Conservation (phyloP, 2,113 vertebrate species). For the Castor canadensis region DNA sequence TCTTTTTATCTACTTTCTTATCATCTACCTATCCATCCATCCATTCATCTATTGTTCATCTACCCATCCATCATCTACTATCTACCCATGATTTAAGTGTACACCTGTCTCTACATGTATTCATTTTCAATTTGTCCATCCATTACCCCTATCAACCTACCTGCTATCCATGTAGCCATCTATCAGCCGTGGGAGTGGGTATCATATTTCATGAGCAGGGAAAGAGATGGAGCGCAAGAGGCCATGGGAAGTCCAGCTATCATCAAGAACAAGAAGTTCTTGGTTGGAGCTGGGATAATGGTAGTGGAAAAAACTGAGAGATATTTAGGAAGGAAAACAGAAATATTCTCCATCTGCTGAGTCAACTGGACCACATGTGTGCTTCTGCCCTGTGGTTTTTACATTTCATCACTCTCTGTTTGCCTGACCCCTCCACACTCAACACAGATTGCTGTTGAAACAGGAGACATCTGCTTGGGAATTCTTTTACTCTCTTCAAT, state of each 20-base stretch:
- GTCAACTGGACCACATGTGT: rapidly evolving
- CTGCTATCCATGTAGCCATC: neutral
- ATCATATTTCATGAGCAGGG: neutral
- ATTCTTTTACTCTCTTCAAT: neutral
- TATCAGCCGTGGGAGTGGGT: neutral
- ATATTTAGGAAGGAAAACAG: neutral
- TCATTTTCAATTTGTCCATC: too few species aligned
- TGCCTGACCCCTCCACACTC: neutral
- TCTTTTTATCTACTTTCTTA: neutral
- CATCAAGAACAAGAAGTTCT: neutral
- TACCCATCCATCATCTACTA: neutral
- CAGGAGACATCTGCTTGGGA: neutral
- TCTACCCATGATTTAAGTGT: neutral
- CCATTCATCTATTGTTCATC: neutral
- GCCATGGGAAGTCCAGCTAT: neutral
- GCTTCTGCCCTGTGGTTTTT: rapidly evolving
- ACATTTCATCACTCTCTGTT: rapidly evolving
- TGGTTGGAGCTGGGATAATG: neutral
- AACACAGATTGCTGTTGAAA: neutral
- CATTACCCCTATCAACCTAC: neutral
- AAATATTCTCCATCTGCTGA: rapidly evolving
- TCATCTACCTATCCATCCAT: neutral
- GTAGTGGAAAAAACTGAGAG: neutral
- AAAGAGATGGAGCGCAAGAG: neutral
- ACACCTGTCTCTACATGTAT: neutral